Evolutionary conservation across 2,113 vertebrate species (phyloP).

Genomic region (Pogona vitticeps): DNA sequence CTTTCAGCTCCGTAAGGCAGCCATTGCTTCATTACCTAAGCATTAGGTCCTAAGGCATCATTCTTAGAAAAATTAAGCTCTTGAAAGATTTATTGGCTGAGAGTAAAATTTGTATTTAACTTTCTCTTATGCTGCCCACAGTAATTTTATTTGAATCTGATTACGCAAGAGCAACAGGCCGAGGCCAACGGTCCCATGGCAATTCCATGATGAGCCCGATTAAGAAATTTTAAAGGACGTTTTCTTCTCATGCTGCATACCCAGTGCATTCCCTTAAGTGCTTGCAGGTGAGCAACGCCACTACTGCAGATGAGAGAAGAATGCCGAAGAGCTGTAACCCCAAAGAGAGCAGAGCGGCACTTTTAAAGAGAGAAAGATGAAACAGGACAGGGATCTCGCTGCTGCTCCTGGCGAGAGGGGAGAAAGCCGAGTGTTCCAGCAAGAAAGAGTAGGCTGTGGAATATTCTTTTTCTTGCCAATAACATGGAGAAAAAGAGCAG

Average conservation of each 20-base stretch:
- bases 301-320: not conserved
- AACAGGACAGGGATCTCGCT: not conserved
- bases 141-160: not conserved
- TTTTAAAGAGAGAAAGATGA: not conserved
- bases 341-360: not conserved
- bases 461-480: not conserved
- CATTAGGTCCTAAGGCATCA: not conserved
- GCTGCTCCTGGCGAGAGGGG: not conserved
- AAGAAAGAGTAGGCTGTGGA: not conserved
- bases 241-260: not conserved
- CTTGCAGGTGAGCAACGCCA: not conserved
- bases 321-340: not conserved
- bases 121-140: not conserved
- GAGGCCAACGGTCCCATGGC: not conserved
- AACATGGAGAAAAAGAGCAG: not conserved
- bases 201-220: not conserved
- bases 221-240: rapidly evolving
- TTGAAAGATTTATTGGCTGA: not conserved
- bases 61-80: not conserved
- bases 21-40: conserved; percentile 1
- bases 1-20: conserved; percentile 18
- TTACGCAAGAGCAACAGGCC: not conserved
- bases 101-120: not conserved
- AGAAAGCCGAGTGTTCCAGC: not conserved
- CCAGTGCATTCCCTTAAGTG: not conserved